These are phyloP conservation scores for Amorpha juglandis DNA, from an alignment of 2,888 invertebrate species.

Conservation along the genomic window DNA sequence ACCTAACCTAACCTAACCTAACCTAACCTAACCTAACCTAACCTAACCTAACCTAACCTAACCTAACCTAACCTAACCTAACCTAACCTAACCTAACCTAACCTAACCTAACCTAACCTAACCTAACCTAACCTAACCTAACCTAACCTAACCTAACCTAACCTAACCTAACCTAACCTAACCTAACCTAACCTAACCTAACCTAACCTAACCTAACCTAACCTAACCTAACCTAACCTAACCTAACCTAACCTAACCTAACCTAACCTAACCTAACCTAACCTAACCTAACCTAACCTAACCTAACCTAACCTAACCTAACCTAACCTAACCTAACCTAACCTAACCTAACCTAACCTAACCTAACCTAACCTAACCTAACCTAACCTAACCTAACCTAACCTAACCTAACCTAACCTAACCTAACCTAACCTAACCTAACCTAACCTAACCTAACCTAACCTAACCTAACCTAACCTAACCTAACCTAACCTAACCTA, in stretches of 20 bases:
- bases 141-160: slow-evolving; percentile 18
- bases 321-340: slow-evolving; percentile 32
- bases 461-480: slow-evolving; percentile 31
- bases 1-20: background rate
- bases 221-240: background rate
- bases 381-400: slow-evolving; percentile 35
- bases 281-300: slow-evolving; percentile 27
- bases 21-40: background rate
- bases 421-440: slow-evolving; percentile 35
- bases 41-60: background rate
- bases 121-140: slow-evolving; percentile 26
- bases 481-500: slow-evolving; percentile 32
- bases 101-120: slow-evolving; percentile 24
- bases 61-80: background rate
- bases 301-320: slow-evolving; percentile 36
- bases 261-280: no score
- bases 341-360: slow-evolving; percentile 35
- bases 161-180: slow-evolving; percentile 16
- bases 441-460: slow-evolving; percentile 32
- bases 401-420: slow-evolving; percentile 35
- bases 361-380: slow-evolving; percentile 35
- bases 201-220: background rate
- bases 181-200: slow-evolving; percentile 18
- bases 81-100: background rate
- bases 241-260: background rate